Base-by-base conservation (phyloP, 53 echinoderm and acorn worm species). In the Crossaster papposus region DNA sequence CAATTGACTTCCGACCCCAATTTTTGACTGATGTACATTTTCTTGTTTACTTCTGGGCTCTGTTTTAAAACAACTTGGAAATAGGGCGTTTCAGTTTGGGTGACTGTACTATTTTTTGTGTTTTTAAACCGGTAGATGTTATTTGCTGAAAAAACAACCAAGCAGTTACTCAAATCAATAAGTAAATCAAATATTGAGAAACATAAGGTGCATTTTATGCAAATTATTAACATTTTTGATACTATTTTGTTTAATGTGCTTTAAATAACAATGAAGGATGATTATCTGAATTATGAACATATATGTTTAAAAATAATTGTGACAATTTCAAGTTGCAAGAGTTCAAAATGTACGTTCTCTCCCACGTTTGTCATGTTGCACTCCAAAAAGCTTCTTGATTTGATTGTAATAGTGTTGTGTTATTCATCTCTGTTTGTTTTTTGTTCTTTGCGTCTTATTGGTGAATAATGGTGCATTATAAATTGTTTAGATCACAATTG, bases 21-120 rank as follows among this genome's bases (percentile, higher is more conserved):
- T 51, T 85, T n/a, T 73, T 85, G 85, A 85, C 72, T 72, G 85
- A 85, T 85, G 85, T 83, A 30, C 50, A 54, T 71, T 72, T 72
- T 30, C 70, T 68, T 65, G 34, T 4, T 15, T 58, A 18, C 58
- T 58, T 58, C 58, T 36, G 29, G 74, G 33, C 35, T 65, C 37
- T 38, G 26, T 22, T 78, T 50, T 50, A 50, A 18, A 32, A 54
- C 14, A 8, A 10, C 3, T 54, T 12, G 22, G 30, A 80, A 51
- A 51, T 51, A 23, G 70, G 23, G 22, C 9, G 2, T 78, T 78
- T 78, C 2, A 24, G 50, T 32, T 38, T 2, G 22, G 14, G 83
- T 51, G 70, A 37, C 50, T 83, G 70, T 83, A 70, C 83, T 70
- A 30, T 83, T 44, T 71, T 50, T 71, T 50, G n/a, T n/a, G n/a